phyloP scores from a whole-genome alignment of 1,140 invertebrate species.

The Elysia chlorotica region DNA sequence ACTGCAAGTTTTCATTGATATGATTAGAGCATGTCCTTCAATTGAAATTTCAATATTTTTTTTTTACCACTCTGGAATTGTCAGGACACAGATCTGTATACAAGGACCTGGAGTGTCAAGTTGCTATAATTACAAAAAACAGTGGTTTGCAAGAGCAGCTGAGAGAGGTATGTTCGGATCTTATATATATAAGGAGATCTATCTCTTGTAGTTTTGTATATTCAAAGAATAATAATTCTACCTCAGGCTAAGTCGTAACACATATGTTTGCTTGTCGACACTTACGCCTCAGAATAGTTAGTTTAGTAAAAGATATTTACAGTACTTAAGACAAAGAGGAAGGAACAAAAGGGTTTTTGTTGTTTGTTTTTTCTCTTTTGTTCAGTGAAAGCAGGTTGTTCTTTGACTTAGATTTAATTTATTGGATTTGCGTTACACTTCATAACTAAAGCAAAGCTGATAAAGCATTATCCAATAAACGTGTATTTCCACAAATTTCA shows the following conservation, averaged over 20 bases:
- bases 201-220: neutral
- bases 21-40: neutral
- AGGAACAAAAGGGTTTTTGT: too few relatives aligned
- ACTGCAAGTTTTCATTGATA: neutral
- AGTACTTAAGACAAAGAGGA: neutral
- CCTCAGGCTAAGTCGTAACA: neutral
- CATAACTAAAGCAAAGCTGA: neutral
- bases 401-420: too few relatives aligned
- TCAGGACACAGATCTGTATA: constrained; percentile 77
- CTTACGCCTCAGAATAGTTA: too few relatives aligned
- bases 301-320: neutral
- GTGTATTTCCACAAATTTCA: neutral
- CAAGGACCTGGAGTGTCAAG: constrained; percentile 91
- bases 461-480: neutral
- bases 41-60: neutral
- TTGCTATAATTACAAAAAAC: constrained; percentile 85
- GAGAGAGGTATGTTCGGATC: constrained; percentile 50
- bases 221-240: neutral
- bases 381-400: too few relatives aligned
- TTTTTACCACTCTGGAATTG: constrained; percentile 13
- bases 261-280: neutral
- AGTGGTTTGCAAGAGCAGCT: constrained; percentile 67
- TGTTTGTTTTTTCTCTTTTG: too few relatives aligned
- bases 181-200: neutral
- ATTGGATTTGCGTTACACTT: neutral